phyloP scores from a whole-genome alignment of 1,140 invertebrate genomes.

The Drepana arcuata region DNA sequence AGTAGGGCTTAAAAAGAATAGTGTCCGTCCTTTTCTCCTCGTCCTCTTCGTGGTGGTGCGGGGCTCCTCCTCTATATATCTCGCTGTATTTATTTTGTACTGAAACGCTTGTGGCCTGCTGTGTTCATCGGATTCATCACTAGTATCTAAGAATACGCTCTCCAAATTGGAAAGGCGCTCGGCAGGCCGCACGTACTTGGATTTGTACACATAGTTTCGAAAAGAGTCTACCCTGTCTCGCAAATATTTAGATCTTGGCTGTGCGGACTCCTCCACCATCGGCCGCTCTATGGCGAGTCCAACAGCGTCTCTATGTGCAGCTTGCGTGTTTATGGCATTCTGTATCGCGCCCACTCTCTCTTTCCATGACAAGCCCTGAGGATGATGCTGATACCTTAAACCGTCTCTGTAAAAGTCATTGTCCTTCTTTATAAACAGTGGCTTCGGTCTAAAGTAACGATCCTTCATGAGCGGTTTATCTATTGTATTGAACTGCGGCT shows the following conservation, averaged over 20 bases:
- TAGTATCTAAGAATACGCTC: too few species aligned
- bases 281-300: too few species aligned
- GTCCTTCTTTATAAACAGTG: conserved; percentile 6
- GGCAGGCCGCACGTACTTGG: too few species aligned
- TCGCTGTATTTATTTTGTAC: too few species aligned
- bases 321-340: conserved; percentile 12
- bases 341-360: conserved; percentile 23
- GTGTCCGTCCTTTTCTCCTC: conserved; percentile 28
- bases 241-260: conserved; percentile 28
- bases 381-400: conserved; percentile 8
- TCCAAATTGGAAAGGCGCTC: too few species aligned
- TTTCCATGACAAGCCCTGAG: conserved; percentile 12
- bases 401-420: conserved; percentile 24
- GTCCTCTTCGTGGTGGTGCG: conserved; percentile 7
- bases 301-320: too few species aligned
- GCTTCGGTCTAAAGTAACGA: conserved; percentile 7
- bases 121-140: too few species aligned
- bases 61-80: conserved; percentile 1
- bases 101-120: too few species aligned
- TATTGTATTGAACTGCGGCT: conserved; percentile 21
- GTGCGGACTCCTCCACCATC: too few species aligned
- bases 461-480: conserved; percentile 1
- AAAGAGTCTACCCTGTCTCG: conserved; percentile 34
- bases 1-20: conserved; percentile 57
- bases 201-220: conserved; percentile 26